Percentiles rank a stretch among this genome's conserved stretches.
Conservation (phyloP, 2,113 vertebrate genomes). For the Ptilonorhynchus violaceus region DNA sequence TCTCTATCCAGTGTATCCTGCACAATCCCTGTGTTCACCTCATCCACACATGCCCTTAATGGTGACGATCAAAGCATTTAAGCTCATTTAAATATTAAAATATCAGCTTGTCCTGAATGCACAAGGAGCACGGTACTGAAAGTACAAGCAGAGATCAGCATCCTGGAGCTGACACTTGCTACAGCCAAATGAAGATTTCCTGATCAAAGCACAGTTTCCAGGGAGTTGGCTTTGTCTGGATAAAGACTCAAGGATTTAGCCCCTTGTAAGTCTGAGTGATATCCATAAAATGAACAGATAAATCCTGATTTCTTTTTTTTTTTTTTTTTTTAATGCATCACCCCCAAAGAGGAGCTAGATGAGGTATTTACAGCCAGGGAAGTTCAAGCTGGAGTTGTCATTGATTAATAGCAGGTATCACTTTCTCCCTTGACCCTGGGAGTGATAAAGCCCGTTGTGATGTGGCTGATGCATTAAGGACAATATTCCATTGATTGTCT, state of each 20-base stretch:
- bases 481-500: constrained; percentile 5
- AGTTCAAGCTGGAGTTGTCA: constrained; percentile 18
- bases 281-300: not conserved
- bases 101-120: not conserved
- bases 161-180: not conserved
- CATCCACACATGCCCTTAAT: rapidly evolving
- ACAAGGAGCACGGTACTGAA: not conserved
- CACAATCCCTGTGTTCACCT: not conserved
- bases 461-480: constrained; percentile 26
- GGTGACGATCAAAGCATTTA: not conserved
- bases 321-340: not conserved
- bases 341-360: not conserved
- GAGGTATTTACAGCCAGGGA: constrained; percentile 25
- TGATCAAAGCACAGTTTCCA: not conserved
- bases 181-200: not conserved
- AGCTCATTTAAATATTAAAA: not conserved
- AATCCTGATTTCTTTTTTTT: not conserved
- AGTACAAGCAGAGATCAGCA: not conserved
- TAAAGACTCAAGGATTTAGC: not conserved
- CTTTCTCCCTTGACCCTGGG: not conserved
- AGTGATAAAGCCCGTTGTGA: not conserved
- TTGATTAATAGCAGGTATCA: constrained; percentile 23
- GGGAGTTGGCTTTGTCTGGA: not conserved
- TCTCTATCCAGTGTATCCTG: rapidly evolving
- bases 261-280: not conserved